Percentiles rank a stretch among this genome's conserved stretches.
These are phyloP conservation scores for Meriones psammophilus DNA, from an alignment of 2,797 vertebrate genomes.

Conservation along the genomic window DNA sequence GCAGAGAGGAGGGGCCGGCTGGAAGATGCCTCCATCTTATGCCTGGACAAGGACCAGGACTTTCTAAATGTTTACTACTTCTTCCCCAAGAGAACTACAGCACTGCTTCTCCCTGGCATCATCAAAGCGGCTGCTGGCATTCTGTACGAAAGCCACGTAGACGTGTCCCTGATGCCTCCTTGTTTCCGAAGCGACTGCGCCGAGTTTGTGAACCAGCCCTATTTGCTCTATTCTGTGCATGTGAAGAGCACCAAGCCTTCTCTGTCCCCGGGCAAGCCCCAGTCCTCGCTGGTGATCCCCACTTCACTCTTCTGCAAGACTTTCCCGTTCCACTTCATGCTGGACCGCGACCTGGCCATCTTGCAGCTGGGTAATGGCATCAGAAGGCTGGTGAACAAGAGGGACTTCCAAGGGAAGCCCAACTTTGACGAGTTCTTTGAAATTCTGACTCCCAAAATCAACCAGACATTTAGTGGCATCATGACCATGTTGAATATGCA, in stretches of 20 bases:
- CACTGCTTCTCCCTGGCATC: slow-evolving; percentile 96
- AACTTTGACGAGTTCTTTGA: slow-evolving; percentile 95
- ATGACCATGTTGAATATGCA: slow-evolving; percentile 98
- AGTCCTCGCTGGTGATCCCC: slow-evolving; percentile 95
- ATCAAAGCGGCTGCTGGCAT: slow-evolving; percentile 96
- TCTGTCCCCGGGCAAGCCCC: slow-evolving; percentile 94
- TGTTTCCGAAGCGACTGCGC: slow-evolving; percentile 91
- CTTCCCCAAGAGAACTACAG: slow-evolving; percentile 94
- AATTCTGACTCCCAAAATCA: slow-evolving; percentile 95
- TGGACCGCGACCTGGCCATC: slow-evolving; percentile 96
- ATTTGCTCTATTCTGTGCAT: slow-evolving; percentile 94
- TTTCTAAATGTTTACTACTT: slow-evolving; percentile 97
- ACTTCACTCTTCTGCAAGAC: slow-evolving; percentile 96
- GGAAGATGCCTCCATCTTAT: slow-evolving; percentile 95
- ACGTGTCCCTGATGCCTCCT: slow-evolving; percentile 89
- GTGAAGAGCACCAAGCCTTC: slow-evolving; percentile 93
- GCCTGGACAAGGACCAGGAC: slow-evolving; percentile 96
- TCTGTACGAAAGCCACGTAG: slow-evolving; percentile 94
- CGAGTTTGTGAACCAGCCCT: slow-evolving; percentile 95
- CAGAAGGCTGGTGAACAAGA: slow-evolving; percentile 93
- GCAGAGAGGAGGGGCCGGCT: slow-evolving; percentile 86
- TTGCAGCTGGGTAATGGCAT: slow-evolving; percentile 97
- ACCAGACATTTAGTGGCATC: slow-evolving; percentile 96
- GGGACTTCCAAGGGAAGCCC: slow-evolving; percentile 92
- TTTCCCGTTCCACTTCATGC: slow-evolving; percentile 98